A percentile compares a stretch with the other conserved stretches of the same genome.
These are phyloP conservation scores for Hypena proboscidalis DNA, from an alignment of 2,888 invertebrate species.

Conservation along the genomic window DNA sequence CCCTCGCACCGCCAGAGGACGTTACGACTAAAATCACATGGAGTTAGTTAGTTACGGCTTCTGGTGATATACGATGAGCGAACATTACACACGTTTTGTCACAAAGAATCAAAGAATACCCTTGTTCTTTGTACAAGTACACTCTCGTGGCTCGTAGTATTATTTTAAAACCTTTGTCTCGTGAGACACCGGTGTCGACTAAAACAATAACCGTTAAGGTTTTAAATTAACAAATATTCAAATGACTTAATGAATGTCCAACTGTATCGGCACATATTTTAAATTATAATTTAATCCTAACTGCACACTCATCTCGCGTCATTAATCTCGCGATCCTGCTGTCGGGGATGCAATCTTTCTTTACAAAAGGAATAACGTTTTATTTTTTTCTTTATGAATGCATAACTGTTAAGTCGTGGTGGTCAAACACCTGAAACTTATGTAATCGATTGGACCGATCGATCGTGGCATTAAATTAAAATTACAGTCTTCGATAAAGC, in stretches of 20 bases:
- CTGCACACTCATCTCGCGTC: conserved; percentile 41
- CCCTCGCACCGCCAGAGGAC: conserved; percentile 27
- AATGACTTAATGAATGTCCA: conserved; percentile 26
- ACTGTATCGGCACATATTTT: conserved; percentile 29
- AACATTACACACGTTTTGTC: conserved; percentile 14
- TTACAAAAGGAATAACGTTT: conserved; percentile 40
- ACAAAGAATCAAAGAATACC: conserved; percentile 6
- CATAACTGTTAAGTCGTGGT: conserved; percentile 40
- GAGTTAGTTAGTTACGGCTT: conserved; percentile 19
- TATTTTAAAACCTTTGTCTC: background rate
- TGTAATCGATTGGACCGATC: conserved; percentile 16
- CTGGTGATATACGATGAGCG: conserved; percentile 7
- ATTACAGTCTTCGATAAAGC: background rate
- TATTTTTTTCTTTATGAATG: conserved; percentile 35
- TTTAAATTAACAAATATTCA: conserved; percentile 11
- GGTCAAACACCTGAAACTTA: conserved; percentile 31
- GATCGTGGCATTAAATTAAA: background rate
- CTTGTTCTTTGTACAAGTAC: conserved; percentile 5
- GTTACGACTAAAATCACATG: conserved; percentile 16
- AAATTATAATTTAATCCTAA: conserved; percentile 35
- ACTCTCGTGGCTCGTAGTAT: background rate
- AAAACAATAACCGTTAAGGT: conserved; percentile 10
- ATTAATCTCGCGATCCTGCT: conserved; percentile 41
- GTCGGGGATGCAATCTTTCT: conserved; percentile 42
- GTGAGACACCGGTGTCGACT: background rate